Conservation (phyloP, 2,888 invertebrate genomes). For the Oscheius onirici region DNA sequence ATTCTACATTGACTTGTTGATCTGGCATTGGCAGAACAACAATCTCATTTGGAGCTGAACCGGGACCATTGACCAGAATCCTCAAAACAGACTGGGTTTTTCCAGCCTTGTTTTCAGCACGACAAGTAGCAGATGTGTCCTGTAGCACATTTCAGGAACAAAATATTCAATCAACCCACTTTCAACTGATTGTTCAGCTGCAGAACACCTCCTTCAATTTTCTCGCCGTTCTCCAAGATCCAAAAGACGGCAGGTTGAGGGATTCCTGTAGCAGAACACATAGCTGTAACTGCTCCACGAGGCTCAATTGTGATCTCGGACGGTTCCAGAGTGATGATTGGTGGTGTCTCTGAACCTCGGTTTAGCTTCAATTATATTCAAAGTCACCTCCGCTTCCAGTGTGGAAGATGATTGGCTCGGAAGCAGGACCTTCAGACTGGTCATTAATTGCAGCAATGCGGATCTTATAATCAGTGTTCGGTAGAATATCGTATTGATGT, state of each 20-base stretch:
- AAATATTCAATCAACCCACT: background rate
- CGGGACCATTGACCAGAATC: constrained; percentile 64
- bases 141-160: constrained; percentile 15
- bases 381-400: constrained; percentile 65
- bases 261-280: constrained; percentile 60
- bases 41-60: constrained; percentile 69
- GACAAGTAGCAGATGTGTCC: constrained; percentile 65
- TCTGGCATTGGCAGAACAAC: constrained; percentile 64
- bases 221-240: constrained; percentile 65
- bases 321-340: constrained; percentile 61
- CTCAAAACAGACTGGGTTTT: constrained; percentile 60
- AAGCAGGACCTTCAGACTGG: constrained; percentile 68
- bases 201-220: constrained; percentile 40
- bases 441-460: constrained; percentile 69
- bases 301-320: constrained; percentile 59
- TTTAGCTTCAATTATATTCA: background rate
- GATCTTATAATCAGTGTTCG: constrained; percentile 61
- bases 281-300: constrained; percentile 57
- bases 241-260: constrained; percentile 66
- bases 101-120: constrained; percentile 69
- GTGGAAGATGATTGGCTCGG: constrained; percentile 58
- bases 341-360: constrained; percentile 58
- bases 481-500: constrained; percentile 57
- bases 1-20: constrained; percentile 68
- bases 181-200: constrained; percentile 42